Percentiles rank a stretch among this genome's conserved stretches.
Evolutionary conservation across 53 echinoderm and acorn worm species (phyloP).

Genomic region (Paracentrotus lividus): DNA sequence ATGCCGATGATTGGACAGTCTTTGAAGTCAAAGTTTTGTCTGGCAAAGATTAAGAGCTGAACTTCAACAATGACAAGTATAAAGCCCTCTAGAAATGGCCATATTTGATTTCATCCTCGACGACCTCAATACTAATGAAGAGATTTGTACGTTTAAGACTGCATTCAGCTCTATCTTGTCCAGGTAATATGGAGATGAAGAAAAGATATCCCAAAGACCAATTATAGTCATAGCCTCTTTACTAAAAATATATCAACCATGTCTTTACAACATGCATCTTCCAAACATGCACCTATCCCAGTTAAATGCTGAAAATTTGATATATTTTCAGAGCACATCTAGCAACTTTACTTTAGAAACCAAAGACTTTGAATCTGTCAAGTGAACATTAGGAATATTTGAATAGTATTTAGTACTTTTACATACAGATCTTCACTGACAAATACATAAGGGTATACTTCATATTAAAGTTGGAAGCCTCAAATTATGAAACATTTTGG

Average conservation of each 20-base stretch:
- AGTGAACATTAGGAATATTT: too few relatives aligned
- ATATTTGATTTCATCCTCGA: neutral
- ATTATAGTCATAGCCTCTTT: neutral
- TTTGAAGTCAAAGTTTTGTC: conserved; percentile 37
- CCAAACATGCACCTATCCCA: too few relatives aligned
- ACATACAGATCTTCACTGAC: too few relatives aligned
- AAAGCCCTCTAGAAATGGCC: neutral
- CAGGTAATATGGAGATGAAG: neutral
- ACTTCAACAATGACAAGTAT: neutral
- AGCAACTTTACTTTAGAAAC: too few relatives aligned
- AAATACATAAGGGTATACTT: too few relatives aligned
- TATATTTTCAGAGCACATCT: too few relatives aligned
- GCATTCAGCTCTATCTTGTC: neutral
- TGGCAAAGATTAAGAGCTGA: conserved; percentile 7
- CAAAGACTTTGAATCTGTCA: too few relatives aligned
- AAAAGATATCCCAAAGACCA: neutral
- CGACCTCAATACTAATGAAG: neutral
- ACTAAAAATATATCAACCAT: neutral
- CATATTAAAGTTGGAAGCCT: too few relatives aligned
- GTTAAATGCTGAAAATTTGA: too few relatives aligned
- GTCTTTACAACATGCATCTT: neutral
- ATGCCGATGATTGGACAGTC: conserved; percentile 35
- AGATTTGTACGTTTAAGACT: neutral
- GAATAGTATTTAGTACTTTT: too few relatives aligned
- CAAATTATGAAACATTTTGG: too few relatives aligned